Evolutionary conservation across 2,113 vertebrate species (phyloP).

Genomic region (Plecotus auritus): DNA sequence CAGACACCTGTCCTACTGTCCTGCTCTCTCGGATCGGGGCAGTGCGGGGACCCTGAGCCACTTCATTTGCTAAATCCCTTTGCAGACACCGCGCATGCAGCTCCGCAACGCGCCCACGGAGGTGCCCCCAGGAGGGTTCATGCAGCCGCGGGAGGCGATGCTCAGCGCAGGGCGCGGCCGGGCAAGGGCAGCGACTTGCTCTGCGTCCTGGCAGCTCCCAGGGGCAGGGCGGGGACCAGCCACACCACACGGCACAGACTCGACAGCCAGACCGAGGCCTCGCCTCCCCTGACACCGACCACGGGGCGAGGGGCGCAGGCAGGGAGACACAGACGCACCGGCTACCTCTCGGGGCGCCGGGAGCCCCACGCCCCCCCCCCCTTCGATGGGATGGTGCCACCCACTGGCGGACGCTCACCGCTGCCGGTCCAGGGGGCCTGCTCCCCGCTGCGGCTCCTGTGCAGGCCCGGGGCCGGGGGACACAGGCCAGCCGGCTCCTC

Average conservation of each 20-base stretch:
- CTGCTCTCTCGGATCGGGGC: rapidly evolving
- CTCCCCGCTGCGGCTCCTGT: conserved; percentile 57
- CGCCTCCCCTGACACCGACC: not conserved
- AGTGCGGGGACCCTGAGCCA: rapidly evolving
- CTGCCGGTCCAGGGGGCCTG: conserved; percentile 51
- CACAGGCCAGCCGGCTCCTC: conserved; percentile 52
- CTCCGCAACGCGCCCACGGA: rapidly evolving
- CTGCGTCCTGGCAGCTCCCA: not conserved
- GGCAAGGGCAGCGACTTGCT: not conserved
- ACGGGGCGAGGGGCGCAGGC: not conserved
- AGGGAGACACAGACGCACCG: not conserved
- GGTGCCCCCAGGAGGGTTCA: rapidly evolving
- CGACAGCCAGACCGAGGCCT: not conserved
- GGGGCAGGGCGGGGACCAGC: too few species aligned
- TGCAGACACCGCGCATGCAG: not conserved
- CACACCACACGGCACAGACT: not conserved
- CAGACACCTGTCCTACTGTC: rapidly evolving
- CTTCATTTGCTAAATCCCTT: not conserved
- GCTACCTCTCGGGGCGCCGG: not conserved
- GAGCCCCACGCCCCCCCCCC: not conserved
- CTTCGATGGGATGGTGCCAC: rapidly evolving
- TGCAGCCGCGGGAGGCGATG: rapidly evolving
- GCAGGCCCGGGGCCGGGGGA: conserved; percentile 31
- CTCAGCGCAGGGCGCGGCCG: rapidly evolving
- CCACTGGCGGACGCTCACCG: conserved; percentile 21